Percentiles rank a stretch among this genome's conserved stretches.
Conservation (phyloP, 2,888 invertebrate species). For the Polyommatus iphigenia region DNA sequence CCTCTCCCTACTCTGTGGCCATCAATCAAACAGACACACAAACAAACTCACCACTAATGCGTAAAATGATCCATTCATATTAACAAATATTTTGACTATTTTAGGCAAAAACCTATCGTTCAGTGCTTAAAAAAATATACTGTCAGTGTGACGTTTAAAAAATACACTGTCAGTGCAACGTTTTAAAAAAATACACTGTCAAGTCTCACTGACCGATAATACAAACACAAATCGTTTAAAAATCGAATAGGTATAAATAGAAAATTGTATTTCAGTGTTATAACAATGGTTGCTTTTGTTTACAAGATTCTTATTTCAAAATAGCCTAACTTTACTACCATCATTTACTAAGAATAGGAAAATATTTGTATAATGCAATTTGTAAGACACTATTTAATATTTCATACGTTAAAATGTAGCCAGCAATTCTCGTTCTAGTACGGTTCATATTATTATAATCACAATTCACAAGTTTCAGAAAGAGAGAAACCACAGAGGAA, state of each 20-base stretch:
- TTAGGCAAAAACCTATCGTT: conserved; percentile 27
- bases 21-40: conserved; percentile 34
- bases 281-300: not conserved
- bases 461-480: too few relatives aligned
- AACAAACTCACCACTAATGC: conserved; percentile 31
- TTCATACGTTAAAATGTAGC: too few relatives aligned
- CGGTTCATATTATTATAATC: too few relatives aligned
- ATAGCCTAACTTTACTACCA: too few relatives aligned
- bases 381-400: too few relatives aligned
- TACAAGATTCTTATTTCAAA: not conserved
- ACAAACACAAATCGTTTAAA: conserved; percentile 1
- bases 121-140: conserved; percentile 2
- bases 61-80: conserved; percentile 33
- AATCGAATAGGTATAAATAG: conserved; percentile 1
- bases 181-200: conserved; percentile 34
- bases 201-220: conserved; percentile 9
- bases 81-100: conserved; percentile 35
- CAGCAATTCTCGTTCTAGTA: too few relatives aligned
- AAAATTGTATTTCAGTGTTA: not conserved
- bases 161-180: not conserved
- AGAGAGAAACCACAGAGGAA: too few relatives aligned
- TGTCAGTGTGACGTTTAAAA: conserved; percentile 3
- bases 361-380: too few relatives aligned
- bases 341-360: too few relatives aligned
- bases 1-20: conserved; percentile 29